Evolutionary conservation across 2,888 invertebrate species (phyloP), one percentile per base, ranked within the genome.

Genomic region (Vesta saturnalis): DNA sequence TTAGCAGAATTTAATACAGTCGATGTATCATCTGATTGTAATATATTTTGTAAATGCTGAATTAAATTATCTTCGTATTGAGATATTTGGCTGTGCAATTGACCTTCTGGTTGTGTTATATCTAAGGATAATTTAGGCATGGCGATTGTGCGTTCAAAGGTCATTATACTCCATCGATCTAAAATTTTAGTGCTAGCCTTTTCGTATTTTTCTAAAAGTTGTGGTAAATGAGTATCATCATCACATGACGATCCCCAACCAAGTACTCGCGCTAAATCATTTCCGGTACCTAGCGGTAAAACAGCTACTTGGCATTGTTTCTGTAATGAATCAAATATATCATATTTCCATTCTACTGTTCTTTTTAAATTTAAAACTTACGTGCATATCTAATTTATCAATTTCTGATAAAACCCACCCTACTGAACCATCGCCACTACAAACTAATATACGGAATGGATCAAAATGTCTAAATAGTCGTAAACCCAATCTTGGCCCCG

Each of bases 391-490:
- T 75, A 98, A 88, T 78, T 94, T 92, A 85, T 98, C 98, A 74
- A 98, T 94, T 85, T 98, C 97, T 73, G 95, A 94, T 72, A 99
- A 89, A 70, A 99, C 98, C 98, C 98, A 99, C 61, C 98, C 97
- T 6, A 98, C 96, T 35, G 96, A 97, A 16, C 98, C 98, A 83
- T 99, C 98, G 0, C 98, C 98, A 55, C 97, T 97, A 87, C 98
- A 98, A 69, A 98, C 96, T 73, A 98, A 87, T 80, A 98, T 96
- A 76, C 98, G 91, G 83, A 98, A 94, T 76, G 97, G 96, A 81
- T 97, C 96, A 83, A 98, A 97, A 85, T 95, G 94, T 77, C 96
- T 89, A 87, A 98, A 98, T 77, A 98, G 87, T 71, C 95, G 89
- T 77, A 98, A 87, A 5, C 89, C 92, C 78, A 91, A 90, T 85